Percentiles rank a stretch among this genome's conserved stretches.
These are phyloP conservation scores for Megaleporinus macrocephalus DNA, from an alignment of 2,113 vertebrate species.

Conservation along the genomic window DNA sequence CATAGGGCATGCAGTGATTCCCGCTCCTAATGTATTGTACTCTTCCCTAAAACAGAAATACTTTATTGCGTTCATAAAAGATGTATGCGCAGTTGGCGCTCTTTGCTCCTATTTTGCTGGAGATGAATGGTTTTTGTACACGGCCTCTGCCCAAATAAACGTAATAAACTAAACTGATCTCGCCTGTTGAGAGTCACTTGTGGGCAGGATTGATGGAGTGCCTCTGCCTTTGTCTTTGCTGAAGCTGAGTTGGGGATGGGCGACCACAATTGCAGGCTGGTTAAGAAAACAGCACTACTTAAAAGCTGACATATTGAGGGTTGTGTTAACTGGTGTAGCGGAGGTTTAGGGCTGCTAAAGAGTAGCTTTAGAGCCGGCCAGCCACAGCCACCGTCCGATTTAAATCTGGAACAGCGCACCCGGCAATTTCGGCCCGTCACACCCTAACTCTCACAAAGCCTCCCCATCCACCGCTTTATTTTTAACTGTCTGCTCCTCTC, in stretches of 20 bases:
- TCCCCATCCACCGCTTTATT: conserved; percentile 72
- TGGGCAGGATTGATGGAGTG: not conserved
- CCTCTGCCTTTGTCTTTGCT: not conserved
- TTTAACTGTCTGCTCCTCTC: conserved; percentile 66
- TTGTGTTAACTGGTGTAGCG: conserved; percentile 37
- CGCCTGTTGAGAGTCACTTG: not conserved
- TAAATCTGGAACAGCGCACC: conserved; percentile 69
- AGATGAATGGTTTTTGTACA: no score
- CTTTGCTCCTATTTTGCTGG: no score
- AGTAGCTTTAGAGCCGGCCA: conserved; percentile 49
- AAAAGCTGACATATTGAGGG: conserved; percentile 39
- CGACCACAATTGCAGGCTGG: conserved; percentile 2
- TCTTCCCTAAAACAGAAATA: no score
- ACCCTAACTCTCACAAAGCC: conserved; percentile 71
- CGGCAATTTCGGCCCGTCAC: conserved; percentile 77
- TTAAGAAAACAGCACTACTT: conserved; percentile 15
- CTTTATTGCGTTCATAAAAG: no score
- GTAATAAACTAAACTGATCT: not conserved
- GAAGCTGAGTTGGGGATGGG: not conserved
- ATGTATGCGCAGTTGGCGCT: no score
- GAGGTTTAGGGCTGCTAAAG: conserved; percentile 43
- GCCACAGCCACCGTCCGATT: conserved; percentile 66
- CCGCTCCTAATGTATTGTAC: no score
- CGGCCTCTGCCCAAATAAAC: no score
- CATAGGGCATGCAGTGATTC: no score